Percentiles rank a stretch among this genome's conserved stretches.
Evolutionary conservation across 1,140 invertebrate species (phyloP).

Genomic region (Drosophila kanapiae): DNA sequence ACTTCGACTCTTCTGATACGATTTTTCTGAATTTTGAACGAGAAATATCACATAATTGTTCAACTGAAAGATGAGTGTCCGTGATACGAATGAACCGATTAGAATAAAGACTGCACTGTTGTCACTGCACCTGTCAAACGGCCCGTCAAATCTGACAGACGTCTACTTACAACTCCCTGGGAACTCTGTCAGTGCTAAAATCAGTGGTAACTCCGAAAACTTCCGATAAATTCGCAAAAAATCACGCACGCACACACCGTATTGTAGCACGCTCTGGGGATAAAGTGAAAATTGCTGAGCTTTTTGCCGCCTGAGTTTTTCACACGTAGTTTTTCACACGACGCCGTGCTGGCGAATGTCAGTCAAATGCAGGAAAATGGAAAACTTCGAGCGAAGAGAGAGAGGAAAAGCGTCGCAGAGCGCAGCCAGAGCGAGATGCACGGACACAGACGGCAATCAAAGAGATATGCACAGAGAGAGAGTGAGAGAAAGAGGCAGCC

Average conservation of each 20-base stretch:
- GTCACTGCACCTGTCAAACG: slow-evolving; percentile 23
- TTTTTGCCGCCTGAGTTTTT: slow-evolving; percentile 40
- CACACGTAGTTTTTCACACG: slow-evolving; percentile 65
- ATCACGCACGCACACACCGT: slow-evolving; percentile 23
- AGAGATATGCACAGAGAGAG: neutral
- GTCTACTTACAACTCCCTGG: slow-evolving; percentile 30
- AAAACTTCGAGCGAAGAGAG: slow-evolving; percentile 59
- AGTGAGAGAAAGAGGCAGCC: neutral
- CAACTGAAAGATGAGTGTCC: neutral
- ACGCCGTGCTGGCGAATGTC: slow-evolving; percentile 74
- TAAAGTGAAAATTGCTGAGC: slow-evolving; percentile 50
- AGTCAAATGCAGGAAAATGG: slow-evolving; percentile 77
- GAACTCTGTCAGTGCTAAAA: slow-evolving; percentile 1
- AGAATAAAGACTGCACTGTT: slow-evolving; percentile 25
- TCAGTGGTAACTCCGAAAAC: slow-evolving; percentile 23
- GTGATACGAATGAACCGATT: slow-evolving; percentile 17
- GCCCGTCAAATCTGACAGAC: slow-evolving; percentile 9
- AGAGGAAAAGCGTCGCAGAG: slow-evolving; percentile 9
- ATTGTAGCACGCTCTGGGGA: slow-evolving; percentile 19
- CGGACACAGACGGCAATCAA: neutral
- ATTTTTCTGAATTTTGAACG: slow-evolving; percentile 29
- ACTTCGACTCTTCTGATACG: neutral
- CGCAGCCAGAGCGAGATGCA: slow-evolving; percentile 14
- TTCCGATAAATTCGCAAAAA: slow-evolving; percentile 44
- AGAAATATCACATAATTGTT: slow-evolving; percentile 30